phyloP scores from a whole-genome alignment of 1,140 invertebrate genomes.

The Schlechtendalia chinensis region DNA sequence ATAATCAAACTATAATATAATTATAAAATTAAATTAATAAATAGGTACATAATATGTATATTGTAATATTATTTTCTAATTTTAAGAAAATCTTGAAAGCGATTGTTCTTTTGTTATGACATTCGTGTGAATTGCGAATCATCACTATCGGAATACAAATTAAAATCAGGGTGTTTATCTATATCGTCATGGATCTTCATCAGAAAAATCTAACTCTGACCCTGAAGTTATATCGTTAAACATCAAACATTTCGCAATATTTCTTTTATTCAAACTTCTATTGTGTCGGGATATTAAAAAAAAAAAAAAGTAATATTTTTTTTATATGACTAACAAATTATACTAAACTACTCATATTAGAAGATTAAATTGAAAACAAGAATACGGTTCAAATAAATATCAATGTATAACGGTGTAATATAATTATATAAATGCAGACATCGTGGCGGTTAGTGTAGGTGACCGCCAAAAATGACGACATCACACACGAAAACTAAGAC shows the following conservation, averaged over 20 bases:
- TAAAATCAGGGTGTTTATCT: not conserved
- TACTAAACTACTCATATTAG: not conserved
- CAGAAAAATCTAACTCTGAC: not conserved
- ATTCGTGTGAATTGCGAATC: not conserved
- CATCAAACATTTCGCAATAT: not conserved
- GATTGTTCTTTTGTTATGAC: too few species aligned
- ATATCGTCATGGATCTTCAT: not conserved
- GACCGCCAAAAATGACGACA: not conserved
- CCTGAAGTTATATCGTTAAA: not conserved
- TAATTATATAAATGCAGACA: constrained; percentile 13
- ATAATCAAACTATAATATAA: too few species aligned
- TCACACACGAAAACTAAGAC: not conserved
- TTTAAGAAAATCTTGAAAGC: too few species aligned
- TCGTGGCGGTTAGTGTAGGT: not conserved
- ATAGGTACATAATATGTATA: too few species aligned
- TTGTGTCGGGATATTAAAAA: not conserved
- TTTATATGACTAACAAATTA: not conserved
- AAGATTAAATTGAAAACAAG: too few species aligned
- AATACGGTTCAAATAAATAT: not conserved
- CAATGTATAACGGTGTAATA: not conserved
- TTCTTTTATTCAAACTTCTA: constrained; percentile 1
- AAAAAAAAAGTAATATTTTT: not conserved
- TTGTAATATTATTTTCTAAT: too few species aligned
- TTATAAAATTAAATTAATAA: too few species aligned
- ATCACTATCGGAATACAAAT: not conserved